Percentiles rank a stretch among this genome's conserved stretches.
Conservation (phyloP, 2,113 vertebrate genomes). For the Verasper variegatus region DNA sequence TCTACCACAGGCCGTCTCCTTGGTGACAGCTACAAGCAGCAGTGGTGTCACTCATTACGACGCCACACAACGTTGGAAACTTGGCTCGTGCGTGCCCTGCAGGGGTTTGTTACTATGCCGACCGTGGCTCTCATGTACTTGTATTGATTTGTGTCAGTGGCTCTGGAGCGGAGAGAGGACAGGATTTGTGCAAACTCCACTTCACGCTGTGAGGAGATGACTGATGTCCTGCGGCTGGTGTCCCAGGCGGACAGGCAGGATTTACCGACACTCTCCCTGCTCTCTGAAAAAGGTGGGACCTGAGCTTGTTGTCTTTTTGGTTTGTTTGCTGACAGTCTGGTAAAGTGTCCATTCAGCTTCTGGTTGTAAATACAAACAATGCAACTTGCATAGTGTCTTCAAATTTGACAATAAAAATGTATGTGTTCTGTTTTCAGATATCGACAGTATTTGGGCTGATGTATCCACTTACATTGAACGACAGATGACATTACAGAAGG, state of each 20-base stretch:
- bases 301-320: not conserved
- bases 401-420: no score
- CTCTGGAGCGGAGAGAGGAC: not conserved
- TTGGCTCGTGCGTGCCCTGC: no score
- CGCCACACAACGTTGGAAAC: no score
- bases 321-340: not conserved
- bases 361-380: no score
- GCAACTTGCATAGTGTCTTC: not conserved
- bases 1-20: no score
- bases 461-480: slow-evolving; percentile 81
- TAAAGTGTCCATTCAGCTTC: no score
- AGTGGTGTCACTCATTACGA: no score
- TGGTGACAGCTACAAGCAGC: no score
- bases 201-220: slow-evolving; percentile 45
- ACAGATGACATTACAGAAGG: slow-evolving; percentile 83
- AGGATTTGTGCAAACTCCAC: not conserved
- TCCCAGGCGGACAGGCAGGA: slow-evolving; percentile 42
- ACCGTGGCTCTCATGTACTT: not conserved
- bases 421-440: slow-evolving; percentile 74
- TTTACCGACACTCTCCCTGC: slow-evolving; percentile 50
- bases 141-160: not conserved
- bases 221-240: slow-evolving; percentile 48
- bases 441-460: slow-evolving; percentile 81
- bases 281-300: slow-evolving; percentile 61
- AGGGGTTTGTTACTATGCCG: not conserved